phyloP scores from a whole-genome alignment of 2,888 invertebrate species.

The Didymodactylos carnosus region DNA sequence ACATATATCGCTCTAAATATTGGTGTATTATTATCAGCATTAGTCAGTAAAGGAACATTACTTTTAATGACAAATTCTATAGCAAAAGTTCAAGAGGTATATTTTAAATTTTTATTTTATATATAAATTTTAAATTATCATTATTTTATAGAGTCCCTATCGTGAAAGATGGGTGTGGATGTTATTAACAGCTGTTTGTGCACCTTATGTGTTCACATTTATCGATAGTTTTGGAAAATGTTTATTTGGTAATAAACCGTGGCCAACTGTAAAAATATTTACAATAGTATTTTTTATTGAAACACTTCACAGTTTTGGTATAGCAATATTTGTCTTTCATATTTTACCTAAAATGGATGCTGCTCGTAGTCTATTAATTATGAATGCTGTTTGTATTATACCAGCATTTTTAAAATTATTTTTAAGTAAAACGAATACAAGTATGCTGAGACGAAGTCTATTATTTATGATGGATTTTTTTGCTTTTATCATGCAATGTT shows the following conservation, averaged over 20 bases:
- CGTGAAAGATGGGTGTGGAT: constrained; percentile 62
- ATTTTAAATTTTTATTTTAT: too few species aligned
- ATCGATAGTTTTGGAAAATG: constrained; percentile 36
- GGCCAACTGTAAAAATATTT: constrained; percentile 19
- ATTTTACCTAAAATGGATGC: constrained; percentile 11
- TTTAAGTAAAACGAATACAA: constrained; percentile 7
- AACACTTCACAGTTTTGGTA: constrained; percentile 12
- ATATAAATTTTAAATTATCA: not conserved
- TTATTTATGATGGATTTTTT: constrained; percentile 13
- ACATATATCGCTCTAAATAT: constrained; percentile 24
- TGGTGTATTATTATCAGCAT: constrained; percentile 16
- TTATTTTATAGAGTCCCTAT: constrained; percentile 39
- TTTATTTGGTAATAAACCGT: constrained; percentile 22
- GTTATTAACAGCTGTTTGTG: constrained; percentile 59
- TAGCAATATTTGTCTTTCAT: constrained; percentile 13
- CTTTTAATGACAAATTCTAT: constrained; percentile 28
- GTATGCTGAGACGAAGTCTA: not conserved
- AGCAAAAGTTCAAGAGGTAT: constrained; percentile 30
- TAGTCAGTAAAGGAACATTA: constrained; percentile 18
- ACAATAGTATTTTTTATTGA: constrained; percentile 2
- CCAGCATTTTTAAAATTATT: constrained; percentile 18
- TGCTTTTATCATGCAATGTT: constrained; percentile 14
- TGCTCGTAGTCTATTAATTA: constrained; percentile 26
- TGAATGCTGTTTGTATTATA: constrained; percentile 25
- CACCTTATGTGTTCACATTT: constrained; percentile 68